phyloP scores from a whole-genome alignment of 2,888 invertebrate species.

The Aphodius sticticus region DNA sequence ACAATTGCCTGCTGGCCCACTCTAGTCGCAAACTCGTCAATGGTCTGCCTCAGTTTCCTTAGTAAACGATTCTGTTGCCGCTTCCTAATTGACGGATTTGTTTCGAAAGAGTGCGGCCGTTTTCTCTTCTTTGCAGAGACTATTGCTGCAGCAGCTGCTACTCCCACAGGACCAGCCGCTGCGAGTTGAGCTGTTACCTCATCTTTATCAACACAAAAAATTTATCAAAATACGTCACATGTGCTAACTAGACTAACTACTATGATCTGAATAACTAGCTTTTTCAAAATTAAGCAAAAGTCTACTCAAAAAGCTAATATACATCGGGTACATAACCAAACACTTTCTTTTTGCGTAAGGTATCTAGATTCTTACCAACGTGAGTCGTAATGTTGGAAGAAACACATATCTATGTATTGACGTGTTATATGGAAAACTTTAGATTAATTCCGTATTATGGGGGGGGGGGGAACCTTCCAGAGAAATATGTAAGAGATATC shows the following conservation, averaged over 20 bases:
- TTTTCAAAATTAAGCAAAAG: not conserved
- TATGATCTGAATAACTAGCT: not conserved
- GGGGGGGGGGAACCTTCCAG: not conserved
- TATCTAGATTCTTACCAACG: no score
- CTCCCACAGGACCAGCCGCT: slow-evolving; percentile 94
- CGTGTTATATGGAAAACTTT: not conserved
- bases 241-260: not conserved
- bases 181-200: slow-evolving; percentile 96
- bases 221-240: not conserved
- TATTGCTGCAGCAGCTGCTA: slow-evolving; percentile 96
- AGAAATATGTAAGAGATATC: not conserved
- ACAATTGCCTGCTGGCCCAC: slow-evolving; percentile 98
- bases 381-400: not conserved
- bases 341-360: no score
- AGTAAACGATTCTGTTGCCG: slow-evolving; percentile 93
- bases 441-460: not conserved
- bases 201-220: slow-evolving; percentile 60
- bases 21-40: slow-evolving; percentile 95
- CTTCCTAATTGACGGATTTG: slow-evolving; percentile 95
- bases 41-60: slow-evolving; percentile 89
- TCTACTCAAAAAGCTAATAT: not conserved
- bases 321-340: not conserved
- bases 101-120: slow-evolving; percentile 95
- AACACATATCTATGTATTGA: not conserved
- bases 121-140: slow-evolving; percentile 95